Conservation (phyloP, 1,140 invertebrate genomes). For the Wasmannia auropunctata region DNA sequence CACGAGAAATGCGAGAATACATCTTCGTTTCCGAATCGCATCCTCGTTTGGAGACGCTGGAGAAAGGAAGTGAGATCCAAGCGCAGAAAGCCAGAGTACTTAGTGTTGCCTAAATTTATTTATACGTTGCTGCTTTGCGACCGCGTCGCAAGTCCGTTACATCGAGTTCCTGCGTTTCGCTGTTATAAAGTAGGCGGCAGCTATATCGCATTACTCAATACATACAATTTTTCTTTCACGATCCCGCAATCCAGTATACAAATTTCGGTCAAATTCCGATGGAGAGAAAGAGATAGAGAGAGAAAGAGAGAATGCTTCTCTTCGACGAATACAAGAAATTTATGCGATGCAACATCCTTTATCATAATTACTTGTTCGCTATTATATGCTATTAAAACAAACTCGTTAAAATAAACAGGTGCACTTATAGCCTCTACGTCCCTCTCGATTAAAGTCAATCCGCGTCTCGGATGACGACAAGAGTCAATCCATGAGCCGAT, state of each 20-base stretch:
- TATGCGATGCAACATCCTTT: constrained; percentile 23
- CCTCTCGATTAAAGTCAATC: not conserved
- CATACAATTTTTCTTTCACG: constrained; percentile 38
- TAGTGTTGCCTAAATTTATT: constrained; percentile 65
- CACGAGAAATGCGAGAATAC: no score
- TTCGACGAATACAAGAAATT: constrained; percentile 46
- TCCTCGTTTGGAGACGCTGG: not conserved
- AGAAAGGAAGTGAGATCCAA: constrained; percentile 21
- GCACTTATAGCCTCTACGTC: constrained; percentile 20
- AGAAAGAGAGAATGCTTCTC: not conserved
- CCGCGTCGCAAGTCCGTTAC: constrained; percentile 51
- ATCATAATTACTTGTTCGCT: not conserved
- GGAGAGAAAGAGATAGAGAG: no score
- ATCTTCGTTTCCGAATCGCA: not conserved
- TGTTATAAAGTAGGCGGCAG: constrained; percentile 52
- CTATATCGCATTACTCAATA: constrained; percentile 25
- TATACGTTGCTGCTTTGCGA: constrained; percentile 52
- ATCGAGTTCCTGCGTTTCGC: constrained; percentile 51
- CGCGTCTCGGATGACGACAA: not conserved
- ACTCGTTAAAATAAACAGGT: constrained; percentile 21
- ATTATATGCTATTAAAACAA: constrained; percentile 28
- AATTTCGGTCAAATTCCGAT: constrained; percentile 38
- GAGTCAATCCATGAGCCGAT: not conserved
- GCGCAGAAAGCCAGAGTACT: not conserved
- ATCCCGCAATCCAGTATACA: constrained; percentile 56